A percentile compares a stretch with the other conserved stretches of the same genome.
phyloP scores from a whole-genome alignment of 1,140 invertebrate species.

The Arctopsyche grandis region DNA sequence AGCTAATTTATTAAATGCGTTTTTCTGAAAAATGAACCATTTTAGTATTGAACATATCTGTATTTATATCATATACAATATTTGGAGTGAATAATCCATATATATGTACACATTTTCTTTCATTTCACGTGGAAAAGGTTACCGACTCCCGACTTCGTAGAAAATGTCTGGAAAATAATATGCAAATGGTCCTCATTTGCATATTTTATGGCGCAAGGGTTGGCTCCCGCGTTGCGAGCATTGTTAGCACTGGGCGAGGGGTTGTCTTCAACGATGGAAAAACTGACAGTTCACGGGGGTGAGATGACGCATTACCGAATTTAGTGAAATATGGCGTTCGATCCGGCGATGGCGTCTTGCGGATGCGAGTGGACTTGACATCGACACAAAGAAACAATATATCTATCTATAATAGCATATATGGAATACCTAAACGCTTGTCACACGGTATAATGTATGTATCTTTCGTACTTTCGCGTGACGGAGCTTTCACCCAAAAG shows the following conservation, averaged over 20 bases:
- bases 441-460: neutral
- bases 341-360: neutral
- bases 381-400: constrained; percentile 5
- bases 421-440: neutral
- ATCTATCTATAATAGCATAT: neutral
- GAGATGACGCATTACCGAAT: constrained; percentile 52
- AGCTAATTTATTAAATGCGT: too few relatives aligned
- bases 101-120: neutral
- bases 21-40: too few relatives aligned
- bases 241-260: constrained; percentile 27
- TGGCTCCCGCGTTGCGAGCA: constrained; percentile 44
- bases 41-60: neutral
- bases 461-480: neutral
- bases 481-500: neutral
- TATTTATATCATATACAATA: too few relatives aligned
- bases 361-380: constrained; percentile 1
- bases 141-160: constrained; percentile 4
- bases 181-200: constrained; percentile 53
- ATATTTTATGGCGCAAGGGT: constrained; percentile 54
- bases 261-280: constrained; percentile 45
- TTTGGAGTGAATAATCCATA: too few relatives aligned
- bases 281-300: constrained; percentile 44
- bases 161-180: constrained; percentile 47
- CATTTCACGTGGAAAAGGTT: constrained; percentile 3
- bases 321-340: constrained; percentile 40